These are phyloP conservation scores for Halictus ligatus DNA, from an alignment of 2,888 invertebrate species.

Conservation along the genomic window DNA sequence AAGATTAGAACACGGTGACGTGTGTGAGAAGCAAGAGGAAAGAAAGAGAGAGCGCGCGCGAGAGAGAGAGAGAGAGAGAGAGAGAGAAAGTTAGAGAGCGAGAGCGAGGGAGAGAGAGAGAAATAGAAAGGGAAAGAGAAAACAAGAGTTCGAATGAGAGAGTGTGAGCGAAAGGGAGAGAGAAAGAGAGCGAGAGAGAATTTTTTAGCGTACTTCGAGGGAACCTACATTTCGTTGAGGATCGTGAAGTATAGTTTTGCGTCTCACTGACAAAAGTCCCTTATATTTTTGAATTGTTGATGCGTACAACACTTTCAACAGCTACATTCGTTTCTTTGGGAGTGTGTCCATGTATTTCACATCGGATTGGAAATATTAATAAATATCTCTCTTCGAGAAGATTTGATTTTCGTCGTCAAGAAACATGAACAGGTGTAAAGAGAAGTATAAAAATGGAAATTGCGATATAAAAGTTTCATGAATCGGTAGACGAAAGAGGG, in stretches of 20 bases:
- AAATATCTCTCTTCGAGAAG: not conserved
- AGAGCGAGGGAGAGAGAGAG: not conserved
- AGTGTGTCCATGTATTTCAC: not conserved
- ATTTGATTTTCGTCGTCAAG: not conserved
- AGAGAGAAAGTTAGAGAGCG: not conserved
- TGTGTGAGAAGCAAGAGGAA: conserved; percentile 49
- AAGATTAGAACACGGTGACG: conserved; percentile 69
- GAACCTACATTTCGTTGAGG: conserved; percentile 62
- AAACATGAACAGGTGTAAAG: not conserved
- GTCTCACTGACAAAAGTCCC: conserved; percentile 46
- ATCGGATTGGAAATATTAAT: not conserved
- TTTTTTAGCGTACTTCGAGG: conserved; percentile 68
- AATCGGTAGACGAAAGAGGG: conserved; percentile 54
- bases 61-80: not conserved
- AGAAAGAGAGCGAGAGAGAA: conserved; percentile 28
- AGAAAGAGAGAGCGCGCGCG: not conserved
- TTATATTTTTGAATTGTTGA: conserved; percentile 36
- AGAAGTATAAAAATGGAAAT: not conserved
- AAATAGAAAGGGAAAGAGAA: not conserved
- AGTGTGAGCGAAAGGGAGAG: conserved; percentile 9
- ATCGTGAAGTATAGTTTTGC: conserved; percentile 40
- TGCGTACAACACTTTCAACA: not conserved
- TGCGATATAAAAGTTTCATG: conserved; percentile 34
- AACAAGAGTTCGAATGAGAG: conserved; percentile 16
- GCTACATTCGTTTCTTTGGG: not conserved